Evolutionary conservation across 2,888 invertebrate genomes (phyloP).

Genomic region (Dasypolia templi): DNA sequence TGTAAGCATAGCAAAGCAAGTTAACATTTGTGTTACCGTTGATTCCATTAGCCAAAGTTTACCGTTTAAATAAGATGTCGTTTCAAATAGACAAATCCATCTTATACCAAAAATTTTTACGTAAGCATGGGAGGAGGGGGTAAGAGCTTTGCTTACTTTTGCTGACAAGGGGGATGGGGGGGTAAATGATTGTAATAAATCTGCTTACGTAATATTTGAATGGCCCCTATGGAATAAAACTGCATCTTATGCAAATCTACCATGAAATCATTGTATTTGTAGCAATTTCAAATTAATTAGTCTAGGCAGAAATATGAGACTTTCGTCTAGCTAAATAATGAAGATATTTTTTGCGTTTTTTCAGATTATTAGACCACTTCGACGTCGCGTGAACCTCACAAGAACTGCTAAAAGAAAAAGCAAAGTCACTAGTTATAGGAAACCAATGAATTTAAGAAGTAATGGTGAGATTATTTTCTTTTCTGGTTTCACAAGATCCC

Average conservation of each 20-base stretch:
- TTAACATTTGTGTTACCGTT: too few relatives aligned
- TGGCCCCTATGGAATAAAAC: too few relatives aligned
- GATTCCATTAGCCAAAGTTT: too few relatives aligned
- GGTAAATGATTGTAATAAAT: too few relatives aligned
- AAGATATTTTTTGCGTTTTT: constrained; percentile 48
- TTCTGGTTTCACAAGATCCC: background rate
- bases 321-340: background rate
- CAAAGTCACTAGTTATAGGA: constrained; percentile 84
- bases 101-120: too few relatives aligned
- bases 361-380: constrained; percentile 83
- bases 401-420: constrained; percentile 85
- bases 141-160: too few relatives aligned
- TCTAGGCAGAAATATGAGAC: background rate
- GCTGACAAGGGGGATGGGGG: too few relatives aligned
- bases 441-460: constrained; percentile 81
- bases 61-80: too few relatives aligned
- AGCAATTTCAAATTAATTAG: background rate
- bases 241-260: background rate
- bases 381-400: constrained; percentile 84
- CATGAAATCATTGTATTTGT: background rate
- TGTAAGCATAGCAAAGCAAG: too few relatives aligned
- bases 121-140: too few relatives aligned
- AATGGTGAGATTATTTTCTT: constrained; percentile 74
- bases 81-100: too few relatives aligned
- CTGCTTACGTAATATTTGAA: too few relatives aligned